Base-by-base conservation (phyloP, 2,113 vertebrate genomes). In the Ginglymostoma cirratum region DNA sequence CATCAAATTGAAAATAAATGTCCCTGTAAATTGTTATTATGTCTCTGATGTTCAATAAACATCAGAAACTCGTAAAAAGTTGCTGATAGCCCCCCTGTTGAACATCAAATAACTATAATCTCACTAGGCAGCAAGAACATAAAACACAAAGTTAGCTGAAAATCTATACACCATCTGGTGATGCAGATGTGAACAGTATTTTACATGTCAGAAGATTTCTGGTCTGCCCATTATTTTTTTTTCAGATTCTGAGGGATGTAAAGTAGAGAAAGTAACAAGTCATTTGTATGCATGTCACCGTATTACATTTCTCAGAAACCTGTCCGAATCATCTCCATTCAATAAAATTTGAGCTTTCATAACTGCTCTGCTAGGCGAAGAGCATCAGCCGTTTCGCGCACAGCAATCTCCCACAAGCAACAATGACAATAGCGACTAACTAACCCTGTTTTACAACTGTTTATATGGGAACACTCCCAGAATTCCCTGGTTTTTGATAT, bases 111-210 rank as follows among this genome's bases (percentile, higher is more conserved):
- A 72, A 70, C 67, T 72, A 48, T 70, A 95, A 95, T 72, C 67
- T 95, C 66, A 3, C 38, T 95, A 15, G 94, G 69, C 94, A 95
- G 94, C 30, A 69, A 52, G 10, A 95, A 76, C 69, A 95, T 95
- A 95, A 95, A 95, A 72, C 69, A 95, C 27, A 52, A 38, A 69
- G 93, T 70, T 70, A 94, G 94, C 23, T 72, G 66, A 95, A 95
- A 95, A 95, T 95, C 94, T 95, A 72, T 95, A 70, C 45, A 95
- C 94, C 94, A 95, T 70, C 94, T 95, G 94, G 94, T 72, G 94
- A 95, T 69, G 30, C 94, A 95, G 94, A 95, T 95, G 94, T 76
- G 94, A 72, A 95, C 24, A 95, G 94, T 95, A 72, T 72, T 95
- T 72, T 95, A 72, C 69, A 95, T 95, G 94, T 95, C 94, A 95